Conservation (phyloP, 2,797 vertebrate species). For the Anabacerthia variegaticeps region DNA sequence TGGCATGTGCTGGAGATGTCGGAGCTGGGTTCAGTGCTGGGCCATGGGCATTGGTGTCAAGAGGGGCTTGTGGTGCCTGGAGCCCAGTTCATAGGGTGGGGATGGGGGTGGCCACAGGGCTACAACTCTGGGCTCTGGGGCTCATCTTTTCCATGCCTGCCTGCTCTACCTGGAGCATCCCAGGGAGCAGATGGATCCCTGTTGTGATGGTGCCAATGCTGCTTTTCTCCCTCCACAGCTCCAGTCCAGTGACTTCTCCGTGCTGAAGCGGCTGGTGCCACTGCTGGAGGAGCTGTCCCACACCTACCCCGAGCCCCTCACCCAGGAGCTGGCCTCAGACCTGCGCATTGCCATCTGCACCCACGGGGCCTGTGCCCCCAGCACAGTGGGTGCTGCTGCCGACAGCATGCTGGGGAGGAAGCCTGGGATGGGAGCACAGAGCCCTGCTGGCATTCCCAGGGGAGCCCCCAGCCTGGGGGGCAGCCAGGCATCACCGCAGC, state of each 20-base stretch:
- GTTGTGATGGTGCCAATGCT: accelerated
- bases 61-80: accelerated
- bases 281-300: slow-evolving; percentile 81
- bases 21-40: accelerated
- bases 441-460: background rate
- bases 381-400: slow-evolving; percentile 42
- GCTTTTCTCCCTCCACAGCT: slow-evolving; percentile 73
- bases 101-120: accelerated
- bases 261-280: slow-evolving; percentile 81
- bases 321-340: slow-evolving; percentile 87
- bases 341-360: slow-evolving; percentile 87
- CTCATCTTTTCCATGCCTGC: background rate
- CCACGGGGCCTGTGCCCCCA: slow-evolving; percentile 80
- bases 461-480: background rate
- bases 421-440: background rate
- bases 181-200: accelerated
- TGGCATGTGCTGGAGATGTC: background rate
- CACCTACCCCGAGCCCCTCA: slow-evolving; percentile 80
- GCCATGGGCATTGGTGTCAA: accelerated
- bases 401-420: slow-evolving; percentile 9
- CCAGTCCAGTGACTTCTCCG: slow-evolving; percentile 77
- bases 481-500: accelerated
- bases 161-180: background rate
- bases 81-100: accelerated
- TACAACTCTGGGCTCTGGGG: background rate